Percentiles rank a stretch among this genome's conserved stretches.
Conservation (phyloP, 2,888 invertebrate species). For the Luperina testacea region DNA sequence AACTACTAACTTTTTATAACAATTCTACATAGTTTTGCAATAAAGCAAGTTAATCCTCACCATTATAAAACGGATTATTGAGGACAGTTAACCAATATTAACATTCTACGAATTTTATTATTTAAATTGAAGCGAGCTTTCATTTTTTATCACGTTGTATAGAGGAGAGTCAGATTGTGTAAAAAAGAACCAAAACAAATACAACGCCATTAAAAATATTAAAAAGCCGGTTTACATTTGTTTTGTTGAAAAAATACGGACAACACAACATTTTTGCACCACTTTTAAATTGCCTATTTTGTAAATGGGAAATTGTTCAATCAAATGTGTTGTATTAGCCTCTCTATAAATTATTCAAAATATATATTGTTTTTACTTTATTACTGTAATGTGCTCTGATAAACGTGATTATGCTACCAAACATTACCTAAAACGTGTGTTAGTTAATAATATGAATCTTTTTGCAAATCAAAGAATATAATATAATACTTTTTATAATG, state of each 20-base stretch:
- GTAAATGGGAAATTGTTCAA: background rate
- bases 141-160: background rate
- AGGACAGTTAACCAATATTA: background rate
- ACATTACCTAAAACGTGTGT: no score
- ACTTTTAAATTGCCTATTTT: background rate
- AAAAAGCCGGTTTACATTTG: background rate
- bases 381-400: no score
- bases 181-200: slow-evolving; percentile 2
- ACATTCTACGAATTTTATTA: background rate
- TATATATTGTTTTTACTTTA: no score
- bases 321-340: background rate
- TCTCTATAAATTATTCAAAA: background rate
- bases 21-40: background rate
- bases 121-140: background rate
- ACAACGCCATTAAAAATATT: background rate
- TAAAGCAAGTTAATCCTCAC: background rate
- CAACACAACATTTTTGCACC: background rate
- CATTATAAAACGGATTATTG: slow-evolving; percentile 1
- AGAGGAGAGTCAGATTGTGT: background rate
- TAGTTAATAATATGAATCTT: background rate
- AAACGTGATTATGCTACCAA: no score
- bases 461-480: no score
- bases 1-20: background rate
- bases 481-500: no score
- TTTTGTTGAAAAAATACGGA: background rate